Conservation (phyloP, 2,797 vertebrate species). For the Loriculus beryllinus region DNA sequence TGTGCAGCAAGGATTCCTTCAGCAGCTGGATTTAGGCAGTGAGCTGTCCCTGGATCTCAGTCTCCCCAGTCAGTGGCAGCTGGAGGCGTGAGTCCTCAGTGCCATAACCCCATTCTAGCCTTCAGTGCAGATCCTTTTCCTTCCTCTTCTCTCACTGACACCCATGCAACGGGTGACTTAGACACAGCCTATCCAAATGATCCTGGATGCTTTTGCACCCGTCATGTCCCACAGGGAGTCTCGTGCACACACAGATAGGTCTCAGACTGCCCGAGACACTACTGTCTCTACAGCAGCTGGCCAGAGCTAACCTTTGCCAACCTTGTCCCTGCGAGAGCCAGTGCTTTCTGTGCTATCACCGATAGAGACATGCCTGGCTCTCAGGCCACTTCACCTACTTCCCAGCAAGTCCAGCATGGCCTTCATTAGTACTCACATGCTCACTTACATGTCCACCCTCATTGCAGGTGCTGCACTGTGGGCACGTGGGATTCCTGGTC, state of each 20-base stretch:
- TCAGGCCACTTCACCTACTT: not conserved
- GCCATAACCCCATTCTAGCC: not conserved
- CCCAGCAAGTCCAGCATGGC: not conserved
- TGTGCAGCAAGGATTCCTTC: not conserved
- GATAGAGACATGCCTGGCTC: accelerated
- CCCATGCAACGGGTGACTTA: not conserved
- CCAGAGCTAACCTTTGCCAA: not conserved
- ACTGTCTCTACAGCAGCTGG: not conserved
- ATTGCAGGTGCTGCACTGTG: not conserved
- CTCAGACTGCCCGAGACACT: too few species aligned
- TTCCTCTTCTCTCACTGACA: not conserved
- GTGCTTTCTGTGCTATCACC: accelerated
- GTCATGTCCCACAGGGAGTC: not conserved
- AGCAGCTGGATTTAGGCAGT: not conserved
- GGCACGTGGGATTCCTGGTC: accelerated
- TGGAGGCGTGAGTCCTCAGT: not conserved
- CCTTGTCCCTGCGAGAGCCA: not conserved
- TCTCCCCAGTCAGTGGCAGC: not conserved
- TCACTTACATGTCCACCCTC: not conserved
- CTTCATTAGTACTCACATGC: accelerated
- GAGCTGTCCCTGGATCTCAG: not conserved
- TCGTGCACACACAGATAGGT: not conserved
- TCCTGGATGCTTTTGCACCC: not conserved
- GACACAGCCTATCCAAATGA: not conserved
- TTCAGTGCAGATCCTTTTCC: not conserved